Conservation (phyloP, 2,888 invertebrate genomes). For the Dichetophora obliterata region DNA sequence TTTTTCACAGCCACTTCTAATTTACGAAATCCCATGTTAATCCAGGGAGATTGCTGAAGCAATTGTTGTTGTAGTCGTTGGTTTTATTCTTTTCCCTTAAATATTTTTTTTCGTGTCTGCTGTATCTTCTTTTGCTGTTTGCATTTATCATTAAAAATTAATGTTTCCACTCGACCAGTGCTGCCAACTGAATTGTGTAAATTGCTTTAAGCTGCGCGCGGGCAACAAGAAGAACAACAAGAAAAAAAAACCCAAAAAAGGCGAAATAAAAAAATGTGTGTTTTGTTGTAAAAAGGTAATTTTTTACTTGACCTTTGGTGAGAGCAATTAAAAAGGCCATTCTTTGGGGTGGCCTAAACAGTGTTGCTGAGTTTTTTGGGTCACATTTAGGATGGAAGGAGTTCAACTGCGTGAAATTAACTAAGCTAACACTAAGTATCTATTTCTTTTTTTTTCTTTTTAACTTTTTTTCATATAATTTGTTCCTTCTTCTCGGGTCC, state of each 20-base stretch:
- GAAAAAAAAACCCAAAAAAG: slow-evolving; percentile 11
- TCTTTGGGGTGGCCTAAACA: background rate
- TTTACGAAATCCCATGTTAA: slow-evolving; percentile 54
- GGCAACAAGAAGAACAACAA: no score
- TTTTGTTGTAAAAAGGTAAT: background rate
- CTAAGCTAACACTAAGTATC: background rate
- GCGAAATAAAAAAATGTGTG: background rate
- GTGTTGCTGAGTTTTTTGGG: no score
- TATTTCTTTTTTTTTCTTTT: background rate
- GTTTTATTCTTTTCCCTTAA: background rate
- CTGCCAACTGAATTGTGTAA: slow-evolving; percentile 60
- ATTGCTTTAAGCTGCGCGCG: slow-evolving; percentile 45
- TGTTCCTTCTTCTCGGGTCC: no score
- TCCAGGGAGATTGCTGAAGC: slow-evolving; percentile 45
- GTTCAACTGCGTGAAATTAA: background rate
- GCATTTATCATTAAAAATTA: slow-evolving; percentile 63
- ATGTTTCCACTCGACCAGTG: slow-evolving; percentile 59
- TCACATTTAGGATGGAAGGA: background rate
- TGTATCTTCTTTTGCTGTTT: slow-evolving; percentile 37
- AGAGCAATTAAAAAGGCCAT: slow-evolving; percentile 11
- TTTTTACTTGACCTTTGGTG: slow-evolving; percentile 50
- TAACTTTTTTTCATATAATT: no score
- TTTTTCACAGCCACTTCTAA: slow-evolving; percentile 53
- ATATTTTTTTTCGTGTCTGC: slow-evolving; percentile 37
- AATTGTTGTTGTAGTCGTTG: background rate